Evolutionary conservation across 2,797 vertebrate species (phyloP).

Genomic region (Silurus lanzhouensis): DNA sequence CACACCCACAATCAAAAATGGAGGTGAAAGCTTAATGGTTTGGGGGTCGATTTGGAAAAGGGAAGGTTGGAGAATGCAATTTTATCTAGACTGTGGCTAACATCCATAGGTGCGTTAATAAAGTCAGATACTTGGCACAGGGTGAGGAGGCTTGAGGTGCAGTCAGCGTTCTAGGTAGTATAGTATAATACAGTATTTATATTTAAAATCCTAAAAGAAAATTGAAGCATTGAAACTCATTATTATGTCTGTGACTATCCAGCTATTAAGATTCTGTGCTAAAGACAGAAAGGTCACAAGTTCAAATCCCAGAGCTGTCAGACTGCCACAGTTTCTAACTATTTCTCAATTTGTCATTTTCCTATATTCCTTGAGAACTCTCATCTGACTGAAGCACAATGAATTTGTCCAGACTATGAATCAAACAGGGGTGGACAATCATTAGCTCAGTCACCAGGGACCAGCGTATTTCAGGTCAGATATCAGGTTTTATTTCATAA

Average conservation of each 20-base stretch:
- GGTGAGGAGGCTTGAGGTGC: too few species aligned
- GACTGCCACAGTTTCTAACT: neutral
- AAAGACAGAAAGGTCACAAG: neutral
- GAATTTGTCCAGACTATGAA: neutral
- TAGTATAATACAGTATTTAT: too few species aligned
- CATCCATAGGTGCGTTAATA: too few species aligned
- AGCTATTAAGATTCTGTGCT: neutral
- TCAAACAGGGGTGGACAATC: neutral
- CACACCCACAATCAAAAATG: too few species aligned
- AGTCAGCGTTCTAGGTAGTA: too few species aligned
- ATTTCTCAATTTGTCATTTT: neutral
- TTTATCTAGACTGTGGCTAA: too few species aligned
- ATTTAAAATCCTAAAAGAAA: neutral
- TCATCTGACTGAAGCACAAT: neutral
- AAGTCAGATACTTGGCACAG: too few species aligned
- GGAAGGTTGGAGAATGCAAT: too few species aligned
- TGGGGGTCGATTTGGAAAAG: too few species aligned
- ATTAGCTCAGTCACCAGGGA: neutral
- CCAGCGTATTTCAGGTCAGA: neutral
- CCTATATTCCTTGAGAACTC: neutral
- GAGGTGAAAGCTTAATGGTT: too few species aligned
- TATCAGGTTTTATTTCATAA: neutral
- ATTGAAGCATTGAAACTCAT: neutral
- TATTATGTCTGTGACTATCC: neutral
- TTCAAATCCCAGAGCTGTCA: neutral